Evolutionary conservation across 2,888 invertebrate genomes (phyloP), one percentile per base, ranked within the genome.

Genomic region (Rotaria magnacalcarata): DNA sequence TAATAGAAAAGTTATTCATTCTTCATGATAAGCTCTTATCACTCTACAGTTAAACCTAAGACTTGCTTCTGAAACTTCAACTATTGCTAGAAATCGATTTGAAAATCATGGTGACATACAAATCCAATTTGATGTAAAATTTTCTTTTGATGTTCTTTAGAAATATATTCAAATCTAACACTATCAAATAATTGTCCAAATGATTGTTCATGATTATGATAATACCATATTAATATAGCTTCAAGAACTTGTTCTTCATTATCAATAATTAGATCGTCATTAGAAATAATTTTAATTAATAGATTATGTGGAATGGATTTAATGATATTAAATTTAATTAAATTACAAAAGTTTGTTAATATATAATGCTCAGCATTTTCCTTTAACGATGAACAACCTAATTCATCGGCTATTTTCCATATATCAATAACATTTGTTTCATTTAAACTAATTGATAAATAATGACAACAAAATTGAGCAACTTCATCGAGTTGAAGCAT

Each of bases 401-500:
- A 75, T 75, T 75, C 75, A 75, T 75, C 24, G 4, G 75, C 75
- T 43, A 75, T 43, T 75, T 43, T 75, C 75, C 75, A 75, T 24
- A 11, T 27, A 75, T 75, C 75, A 75, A 75, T 43, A 43, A 75
- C 75, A 75, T 75, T 75, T 24, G 34, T 19, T 75, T 43, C 47
- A 75, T 75, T 75, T 75, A 75, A 43, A 43, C 43, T 19, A 7
- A 75, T 75, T 24, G 75, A 75, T 75, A 75, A 75, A 43, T 43
- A 75, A 75, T 75, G 75, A 75, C 75, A 75, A 75, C 75, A 75
- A 41, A 75, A 75, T 75, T 47, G 75, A 21, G 43, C 47, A 47
- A 75, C 43, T 43, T 75, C 75, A 47, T 43, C 43, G 21, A 75
- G 43, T 43, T 75, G 75, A 11, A 75, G 47, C 75, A 75, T 75